These are phyloP conservation scores for Heterohyrax brucei DNA, from an alignment of 2,797 vertebrate genomes.

Conservation along the genomic window DNA sequence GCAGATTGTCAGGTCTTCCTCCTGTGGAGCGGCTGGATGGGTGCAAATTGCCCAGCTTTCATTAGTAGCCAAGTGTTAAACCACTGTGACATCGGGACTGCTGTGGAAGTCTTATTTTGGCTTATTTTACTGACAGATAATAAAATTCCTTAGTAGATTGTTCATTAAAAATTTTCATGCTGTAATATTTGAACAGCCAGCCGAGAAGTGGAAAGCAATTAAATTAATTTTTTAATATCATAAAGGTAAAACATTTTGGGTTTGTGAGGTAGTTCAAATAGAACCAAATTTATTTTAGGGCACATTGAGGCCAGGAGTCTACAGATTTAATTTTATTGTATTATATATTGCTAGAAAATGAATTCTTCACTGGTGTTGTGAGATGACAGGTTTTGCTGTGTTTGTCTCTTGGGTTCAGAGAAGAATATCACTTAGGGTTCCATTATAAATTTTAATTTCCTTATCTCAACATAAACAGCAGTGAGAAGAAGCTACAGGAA, in stretches of 20 bases:
- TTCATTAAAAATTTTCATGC: neutral
- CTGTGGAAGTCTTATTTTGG: constrained; percentile 51
- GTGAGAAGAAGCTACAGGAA: neutral
- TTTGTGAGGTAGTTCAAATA: constrained; percentile 1
- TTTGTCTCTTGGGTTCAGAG: neutral
- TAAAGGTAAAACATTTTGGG: neutral
- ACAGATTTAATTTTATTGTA: constrained; percentile 23
- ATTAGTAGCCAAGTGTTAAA: no score
- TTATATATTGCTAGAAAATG: constrained; percentile 37
- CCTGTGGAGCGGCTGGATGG: no score
- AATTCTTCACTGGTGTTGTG: neutral
- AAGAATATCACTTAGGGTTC: neutral
- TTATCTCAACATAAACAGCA: neutral
- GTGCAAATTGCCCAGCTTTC: no score
- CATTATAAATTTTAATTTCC: neutral
- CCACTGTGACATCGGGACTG: no score
- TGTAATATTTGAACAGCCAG: neutral
- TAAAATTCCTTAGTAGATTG: constrained; percentile 26
- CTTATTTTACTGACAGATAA: neutral
- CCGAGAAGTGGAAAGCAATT: constrained; percentile 44
- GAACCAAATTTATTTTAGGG: neutral
- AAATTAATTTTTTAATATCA: constrained; percentile 31
- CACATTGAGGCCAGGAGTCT: neutral
- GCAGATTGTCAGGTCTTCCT: no score
- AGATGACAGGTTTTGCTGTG: neutral